These are phyloP conservation scores for Polydesmus complanatus DNA, from an alignment of 2,888 invertebrate genomes.

Conservation along the genomic window DNA sequence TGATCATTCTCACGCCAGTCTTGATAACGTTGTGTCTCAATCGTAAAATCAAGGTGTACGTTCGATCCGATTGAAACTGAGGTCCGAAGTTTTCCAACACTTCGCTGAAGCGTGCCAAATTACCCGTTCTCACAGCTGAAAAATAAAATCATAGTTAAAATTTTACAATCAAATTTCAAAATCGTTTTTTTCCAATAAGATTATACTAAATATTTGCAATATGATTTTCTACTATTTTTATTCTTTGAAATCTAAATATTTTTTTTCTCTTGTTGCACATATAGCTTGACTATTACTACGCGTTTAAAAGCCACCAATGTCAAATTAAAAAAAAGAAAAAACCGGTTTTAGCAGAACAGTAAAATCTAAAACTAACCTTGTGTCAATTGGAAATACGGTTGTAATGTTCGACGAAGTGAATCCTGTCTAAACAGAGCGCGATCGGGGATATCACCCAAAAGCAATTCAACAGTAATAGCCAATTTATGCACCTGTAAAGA, in stretches of 20 bases:
- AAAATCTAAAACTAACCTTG: conserved; percentile 41
- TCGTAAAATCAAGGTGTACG: conserved; percentile 87
- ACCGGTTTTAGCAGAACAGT: neutral
- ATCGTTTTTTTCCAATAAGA: no score
- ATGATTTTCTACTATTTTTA: no score
- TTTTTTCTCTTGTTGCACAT: neutral
- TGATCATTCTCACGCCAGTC: conserved; percentile 91
- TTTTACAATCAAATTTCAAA: conserved; percentile 3
- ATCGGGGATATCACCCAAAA: conserved; percentile 96
- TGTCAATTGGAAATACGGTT: conserved; percentile 92
- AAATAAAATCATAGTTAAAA: conserved; percentile 17
- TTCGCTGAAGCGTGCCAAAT: conserved; percentile 83
- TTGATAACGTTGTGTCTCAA: conserved; percentile 97
- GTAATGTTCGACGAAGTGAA: conserved; percentile 70
- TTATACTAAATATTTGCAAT: no score
- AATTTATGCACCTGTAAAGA: conserved; percentile 55
- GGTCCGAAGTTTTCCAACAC: conserved; percentile 80
- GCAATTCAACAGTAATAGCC: conserved; percentile 82
- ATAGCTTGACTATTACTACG: neutral
- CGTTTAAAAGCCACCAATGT: neutral
- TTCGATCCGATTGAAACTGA: conserved; percentile 85
- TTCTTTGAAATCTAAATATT: no score
- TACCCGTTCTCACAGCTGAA: conserved; percentile 75
- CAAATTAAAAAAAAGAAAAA: neutral
- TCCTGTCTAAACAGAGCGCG: conserved; percentile 87